These are phyloP conservation scores for Xenentodon cancila DNA, from an alignment of 2,797 vertebrate genomes.

Conservation along the genomic window DNA sequence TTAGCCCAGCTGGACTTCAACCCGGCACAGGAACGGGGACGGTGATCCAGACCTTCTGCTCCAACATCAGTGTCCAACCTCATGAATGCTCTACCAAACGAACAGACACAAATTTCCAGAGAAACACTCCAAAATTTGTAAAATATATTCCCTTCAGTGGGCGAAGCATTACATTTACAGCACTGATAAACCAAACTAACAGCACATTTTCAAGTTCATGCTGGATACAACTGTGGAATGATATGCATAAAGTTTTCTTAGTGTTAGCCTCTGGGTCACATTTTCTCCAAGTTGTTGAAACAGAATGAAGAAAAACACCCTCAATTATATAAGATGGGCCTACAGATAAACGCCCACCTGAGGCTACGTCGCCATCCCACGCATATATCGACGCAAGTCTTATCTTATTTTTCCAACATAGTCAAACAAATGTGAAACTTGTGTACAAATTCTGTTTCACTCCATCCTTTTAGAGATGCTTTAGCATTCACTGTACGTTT, in stretches of 20 bases:
- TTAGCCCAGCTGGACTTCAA: too few species aligned
- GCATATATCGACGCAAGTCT: slow-evolving; percentile 76
- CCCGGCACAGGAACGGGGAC: too few species aligned
- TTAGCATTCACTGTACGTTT: slow-evolving; percentile 43
- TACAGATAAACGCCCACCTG: slow-evolving; percentile 78
- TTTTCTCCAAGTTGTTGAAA: slow-evolving; percentile 77
- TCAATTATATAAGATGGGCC: slow-evolving; percentile 82
- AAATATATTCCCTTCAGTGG: too few species aligned
- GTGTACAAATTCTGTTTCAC: slow-evolving; percentile 39
- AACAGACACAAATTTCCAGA: too few species aligned
- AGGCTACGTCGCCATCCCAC: slow-evolving; percentile 72
- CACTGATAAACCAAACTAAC: slow-evolving; percentile 46
- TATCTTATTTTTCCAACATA: slow-evolving; percentile 61
- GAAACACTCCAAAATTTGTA: too few species aligned
- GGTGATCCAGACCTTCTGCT: too few species aligned
- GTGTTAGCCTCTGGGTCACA: slow-evolving; percentile 71
- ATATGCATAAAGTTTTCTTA: slow-evolving; percentile 62
- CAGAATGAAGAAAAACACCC: slow-evolving; percentile 62
- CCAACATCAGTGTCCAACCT: too few species aligned
- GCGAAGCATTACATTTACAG: slow-evolving; percentile 24
- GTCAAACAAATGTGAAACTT: slow-evolving; percentile 55
- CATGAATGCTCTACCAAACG: too few species aligned
- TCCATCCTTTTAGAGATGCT: slow-evolving; percentile 28
- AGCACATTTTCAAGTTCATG: slow-evolving; percentile 62
- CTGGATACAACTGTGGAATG: slow-evolving; percentile 61